Percentiles rank a stretch among this genome's conserved stretches.
Evolutionary conservation across 2,888 invertebrate species (phyloP).

Genomic region (Agonopterix heracliana): DNA sequence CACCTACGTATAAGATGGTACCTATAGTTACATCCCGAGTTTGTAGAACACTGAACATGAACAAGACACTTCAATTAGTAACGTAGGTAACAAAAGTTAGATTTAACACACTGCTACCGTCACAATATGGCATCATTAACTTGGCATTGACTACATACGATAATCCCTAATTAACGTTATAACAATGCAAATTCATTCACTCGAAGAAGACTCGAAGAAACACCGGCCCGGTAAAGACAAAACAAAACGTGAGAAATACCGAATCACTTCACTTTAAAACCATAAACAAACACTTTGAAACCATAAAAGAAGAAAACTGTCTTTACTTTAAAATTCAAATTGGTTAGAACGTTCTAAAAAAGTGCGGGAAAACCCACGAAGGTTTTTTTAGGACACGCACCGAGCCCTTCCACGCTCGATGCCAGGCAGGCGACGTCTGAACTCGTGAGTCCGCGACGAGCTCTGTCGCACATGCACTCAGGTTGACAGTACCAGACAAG

Average conservation of each 20-base stretch:
- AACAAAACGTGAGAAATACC: background rate
- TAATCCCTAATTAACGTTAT: slow-evolving; percentile 38
- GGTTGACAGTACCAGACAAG: slow-evolving; percentile 36
- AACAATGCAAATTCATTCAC: slow-evolving; percentile 32
- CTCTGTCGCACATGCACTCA: slow-evolving; percentile 32
- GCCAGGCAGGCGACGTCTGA: slow-evolving; percentile 56
- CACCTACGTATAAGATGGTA: too few relatives aligned
- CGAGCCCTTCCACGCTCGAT: slow-evolving; percentile 51
- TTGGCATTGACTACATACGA: slow-evolving; percentile 52
- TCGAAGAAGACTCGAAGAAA: slow-evolving; percentile 11
- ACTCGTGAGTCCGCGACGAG: slow-evolving; percentile 20
- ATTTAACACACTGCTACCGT: too few relatives aligned
- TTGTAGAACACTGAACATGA: too few relatives aligned
- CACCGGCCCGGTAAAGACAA: slow-evolving; percentile 10
- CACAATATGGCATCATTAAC: slow-evolving; percentile 18
- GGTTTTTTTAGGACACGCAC: slow-evolving; percentile 12
- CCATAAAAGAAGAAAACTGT: background rate
- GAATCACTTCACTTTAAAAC: slow-evolving; percentile 10
- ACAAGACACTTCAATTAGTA: too few relatives aligned
- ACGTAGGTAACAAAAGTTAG: too few relatives aligned
- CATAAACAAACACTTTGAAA: background rate
- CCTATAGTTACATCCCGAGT: too few relatives aligned
- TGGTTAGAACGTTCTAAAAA: background rate
- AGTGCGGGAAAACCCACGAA: slow-evolving; percentile 10
- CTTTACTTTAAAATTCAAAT: slow-evolving; percentile 1